Base-by-base conservation (phyloP, 2,888 invertebrate species). In the Oeneis ivallda region DNA sequence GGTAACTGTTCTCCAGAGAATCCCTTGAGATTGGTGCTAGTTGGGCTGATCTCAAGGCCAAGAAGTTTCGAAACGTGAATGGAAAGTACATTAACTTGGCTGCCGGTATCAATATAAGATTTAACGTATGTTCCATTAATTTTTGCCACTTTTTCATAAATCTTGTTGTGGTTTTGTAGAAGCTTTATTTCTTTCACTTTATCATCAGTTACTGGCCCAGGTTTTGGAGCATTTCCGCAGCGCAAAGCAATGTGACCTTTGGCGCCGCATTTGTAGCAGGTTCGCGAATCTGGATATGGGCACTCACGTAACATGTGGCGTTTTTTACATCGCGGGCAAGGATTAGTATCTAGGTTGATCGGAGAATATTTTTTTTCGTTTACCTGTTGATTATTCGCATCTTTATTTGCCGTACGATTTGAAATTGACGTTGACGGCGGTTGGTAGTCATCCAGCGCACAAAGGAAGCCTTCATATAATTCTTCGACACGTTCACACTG, bases 41-140 rank as follows among this genome's bases (percentile, higher is more conserved):
- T 45, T 1, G 53, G 53, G 8, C 1, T 15, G n/a, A 54, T 26
- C 37, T 61, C 26, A 1, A 61, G 43, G 2, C 10, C 7, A 3
- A 61, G 43, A 2, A 52, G n/a, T 10, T 15, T 54, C 1, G 52
- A 13, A 4, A 62, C 13, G 19, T 54, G 43, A 11, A 8, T 26
- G 45, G 17, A 26, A 4, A 62, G 37, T 13, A 61, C 43, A 53
- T 52, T 61, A 1, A 61, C 58, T 59, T 64, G 58, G 7, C 71
- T 70, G 61, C 68, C 57, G n/a, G 47, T 63, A 3, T 66, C 64
- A 17, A 64, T 9, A 68, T 66, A 70, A 72, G 76, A 71, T 74
- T 74, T n/a, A 72, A 65, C 15, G 74, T 72, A 60, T 66, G 74
- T 3, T 69, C 74, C 43, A 70, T 73, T 52, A 1, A 68, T 8